Evolutionary conservation across 1,140 invertebrate species (phyloP), one percentile per base, ranked within the genome.

Genomic region (Helicoverpa armigera): DNA sequence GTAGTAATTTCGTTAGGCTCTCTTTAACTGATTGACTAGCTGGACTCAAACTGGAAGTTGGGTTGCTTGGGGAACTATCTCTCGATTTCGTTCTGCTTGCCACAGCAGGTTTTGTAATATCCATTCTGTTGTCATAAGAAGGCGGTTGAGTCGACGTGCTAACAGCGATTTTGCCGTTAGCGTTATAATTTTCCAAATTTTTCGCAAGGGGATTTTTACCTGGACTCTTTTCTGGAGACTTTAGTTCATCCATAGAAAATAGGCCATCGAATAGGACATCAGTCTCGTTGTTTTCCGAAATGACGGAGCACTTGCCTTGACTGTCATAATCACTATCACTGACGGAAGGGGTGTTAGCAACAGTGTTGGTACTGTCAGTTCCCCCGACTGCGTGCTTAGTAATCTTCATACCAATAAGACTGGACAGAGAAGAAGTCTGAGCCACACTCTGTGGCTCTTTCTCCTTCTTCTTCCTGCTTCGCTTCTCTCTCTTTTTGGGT

Each of bases 171-270:
- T 13, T 31, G 1, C 23, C 50, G 16, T 77, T 77, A 13, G 13
- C 3, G 16, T 43, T 31, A 51, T 50, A 23, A 23, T 23, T 18
- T 35, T 82, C 76, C 51, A 50, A 82, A 81, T 50, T 81, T 61
- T 53, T 83, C 63, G 29, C 9, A 5, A 48, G 7, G 53, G 10
- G 54, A 16, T 51, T 60, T 83, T 80, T 72, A 11, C 78, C 75
- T 53, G 78, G 74, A 56, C 53, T 60, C 61, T 85, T 88, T 70
- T 90, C 87, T 14, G 86, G 87, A 7, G 89, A 89, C 69, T 85
- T 89, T 14, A 91, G 72, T 63, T 94, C 92, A 3, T 91, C 91
- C 87, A 93, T 92, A 60, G 87, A 91, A 60, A 86, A 94, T 5
- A 91, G 73, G 7, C 91, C 91, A 80, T 93, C 92, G 80, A 89